These are phyloP conservation scores for Charadrius vociferus DNA, from an alignment of 2,113 vertebrate species.

Conservation along the genomic window DNA sequence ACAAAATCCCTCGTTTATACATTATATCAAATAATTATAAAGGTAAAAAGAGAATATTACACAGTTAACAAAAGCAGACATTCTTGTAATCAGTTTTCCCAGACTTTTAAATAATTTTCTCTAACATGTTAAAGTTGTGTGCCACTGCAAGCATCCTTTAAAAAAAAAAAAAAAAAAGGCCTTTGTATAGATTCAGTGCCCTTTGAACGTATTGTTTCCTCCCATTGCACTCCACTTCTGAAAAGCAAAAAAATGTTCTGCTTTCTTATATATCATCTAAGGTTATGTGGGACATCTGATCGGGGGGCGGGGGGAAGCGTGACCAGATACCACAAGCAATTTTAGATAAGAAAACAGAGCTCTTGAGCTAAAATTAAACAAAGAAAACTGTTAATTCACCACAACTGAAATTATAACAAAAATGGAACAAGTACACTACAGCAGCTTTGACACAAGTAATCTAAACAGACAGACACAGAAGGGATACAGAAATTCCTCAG, in stretches of 20 bases:
- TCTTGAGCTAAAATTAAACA: not conserved
- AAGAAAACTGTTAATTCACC: not conserved
- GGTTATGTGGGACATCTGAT: not conserved
- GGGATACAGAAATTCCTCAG: not conserved
- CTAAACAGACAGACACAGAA: not conserved
- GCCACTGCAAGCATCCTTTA: not conserved
- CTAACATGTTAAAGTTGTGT: not conserved
- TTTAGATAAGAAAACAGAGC: not conserved
- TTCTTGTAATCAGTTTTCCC: not conserved
- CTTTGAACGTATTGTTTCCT: not conserved
- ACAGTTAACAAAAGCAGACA: not conserved
- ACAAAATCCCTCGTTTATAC: not conserved
- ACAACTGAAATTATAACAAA: not conserved
- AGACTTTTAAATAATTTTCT: not conserved
- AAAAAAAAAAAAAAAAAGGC: not conserved
- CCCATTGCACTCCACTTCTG: not conserved
- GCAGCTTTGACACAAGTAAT: not conserved
- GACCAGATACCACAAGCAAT: not conserved
- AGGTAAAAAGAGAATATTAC: not conserved
- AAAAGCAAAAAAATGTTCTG: not conserved
- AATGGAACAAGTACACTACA: not conserved
- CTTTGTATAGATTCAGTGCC: not conserved
- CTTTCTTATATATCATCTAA: not conserved
- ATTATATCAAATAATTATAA: not conserved
- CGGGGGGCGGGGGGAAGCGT: no score